A percentile compares a stretch with the other conserved stretches of the same genome.
Evolutionary conservation across 2,113 vertebrate species (phyloP).

Genomic region (Macheiramphus alcinus): DNA sequence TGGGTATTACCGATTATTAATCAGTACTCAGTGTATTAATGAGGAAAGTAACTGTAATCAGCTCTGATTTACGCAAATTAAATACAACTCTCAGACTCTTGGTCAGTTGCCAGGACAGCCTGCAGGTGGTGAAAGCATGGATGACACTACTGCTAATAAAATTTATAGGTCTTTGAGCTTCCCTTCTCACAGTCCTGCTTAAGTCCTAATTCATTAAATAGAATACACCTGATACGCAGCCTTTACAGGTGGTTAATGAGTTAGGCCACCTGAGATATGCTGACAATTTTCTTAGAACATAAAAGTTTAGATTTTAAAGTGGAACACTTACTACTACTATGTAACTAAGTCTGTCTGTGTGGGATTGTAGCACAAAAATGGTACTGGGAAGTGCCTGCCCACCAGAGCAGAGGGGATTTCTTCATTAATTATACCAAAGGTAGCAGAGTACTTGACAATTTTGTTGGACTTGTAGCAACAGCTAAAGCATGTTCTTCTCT

Average conservation of each 20-base stretch:
- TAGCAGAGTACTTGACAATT: not conserved
- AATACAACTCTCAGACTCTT: not conserved
- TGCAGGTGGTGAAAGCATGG: not conserved
- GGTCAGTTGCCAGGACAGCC: conserved; percentile 31
- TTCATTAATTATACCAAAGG: not conserved
- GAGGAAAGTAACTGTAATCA: conserved; percentile 15
- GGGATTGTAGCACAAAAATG: not conserved
- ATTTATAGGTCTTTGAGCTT: not conserved
- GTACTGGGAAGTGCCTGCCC: not conserved
- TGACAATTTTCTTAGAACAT: not conserved
- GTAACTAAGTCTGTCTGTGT: not conserved
- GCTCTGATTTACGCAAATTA: conserved; percentile 34
- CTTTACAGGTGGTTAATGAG: not conserved
- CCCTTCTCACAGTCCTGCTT: not conserved
- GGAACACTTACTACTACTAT: not conserved
- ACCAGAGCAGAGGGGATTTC: not conserved
- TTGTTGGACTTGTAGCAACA: not conserved
- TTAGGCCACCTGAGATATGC: not conserved
- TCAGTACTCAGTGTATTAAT: conserved; percentile 25
- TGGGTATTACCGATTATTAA: not conserved
- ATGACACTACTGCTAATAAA: not conserved
- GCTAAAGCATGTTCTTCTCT: not conserved
- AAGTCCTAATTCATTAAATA: not conserved
- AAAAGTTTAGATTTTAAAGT: not conserved
- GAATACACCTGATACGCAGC: not conserved